Conservation (phyloP, 2,113 vertebrate species). For the Calypte anna region DNA sequence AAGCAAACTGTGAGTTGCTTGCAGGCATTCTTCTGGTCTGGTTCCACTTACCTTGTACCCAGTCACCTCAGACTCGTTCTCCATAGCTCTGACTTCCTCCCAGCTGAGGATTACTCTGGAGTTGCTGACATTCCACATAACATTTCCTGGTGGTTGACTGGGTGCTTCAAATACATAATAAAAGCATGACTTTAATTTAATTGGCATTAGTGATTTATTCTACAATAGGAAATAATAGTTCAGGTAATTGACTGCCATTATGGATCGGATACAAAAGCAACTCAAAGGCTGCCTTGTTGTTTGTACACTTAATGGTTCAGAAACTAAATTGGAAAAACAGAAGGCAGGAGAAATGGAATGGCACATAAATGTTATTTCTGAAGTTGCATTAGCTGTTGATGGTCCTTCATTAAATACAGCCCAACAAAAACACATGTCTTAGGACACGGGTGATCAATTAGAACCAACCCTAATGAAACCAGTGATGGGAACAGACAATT, state of each 20-base stretch:
- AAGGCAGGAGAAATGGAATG: background rate
- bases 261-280: background rate
- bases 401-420: background rate
- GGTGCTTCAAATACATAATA: conserved; percentile 81
- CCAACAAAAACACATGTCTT: background rate
- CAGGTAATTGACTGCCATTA: background rate
- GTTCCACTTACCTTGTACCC: conserved; percentile 87
- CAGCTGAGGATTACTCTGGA: conserved; percentile 89
- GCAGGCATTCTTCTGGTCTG: background rate
- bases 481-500: background rate
- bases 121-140: conserved; percentile 91
- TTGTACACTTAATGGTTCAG: background rate
- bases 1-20: rapidly evolving
- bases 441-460: background rate
- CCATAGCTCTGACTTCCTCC: conserved; percentile 91
- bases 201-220: conserved; percentile 8
- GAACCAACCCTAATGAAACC: background rate
- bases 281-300: background rate
- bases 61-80: conserved; percentile 92
- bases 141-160: conserved; percentile 88
- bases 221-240: background rate
- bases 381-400: background rate
- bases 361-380: background rate
- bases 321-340: background rate
- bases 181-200: conserved; percentile 13